phyloP scores from a whole-genome alignment of 1,140 invertebrate genomes.

The Listronotus oregonensis region DNA sequence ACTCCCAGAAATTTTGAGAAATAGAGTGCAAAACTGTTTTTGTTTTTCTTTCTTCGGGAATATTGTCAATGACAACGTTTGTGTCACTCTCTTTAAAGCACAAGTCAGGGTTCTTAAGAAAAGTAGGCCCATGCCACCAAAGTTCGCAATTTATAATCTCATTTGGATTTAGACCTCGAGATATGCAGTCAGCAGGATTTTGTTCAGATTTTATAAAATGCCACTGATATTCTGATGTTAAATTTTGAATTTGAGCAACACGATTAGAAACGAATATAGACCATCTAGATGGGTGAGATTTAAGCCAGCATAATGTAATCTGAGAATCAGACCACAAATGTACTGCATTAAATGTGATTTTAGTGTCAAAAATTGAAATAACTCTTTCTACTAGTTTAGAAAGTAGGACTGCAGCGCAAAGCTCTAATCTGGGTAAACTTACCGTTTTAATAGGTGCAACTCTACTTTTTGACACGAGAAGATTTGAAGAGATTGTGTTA shows the following conservation, averaged over 20 bases:
- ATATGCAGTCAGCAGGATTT: conserved; percentile 58
- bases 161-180: conserved; percentile 49
- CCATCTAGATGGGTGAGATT: conserved; percentile 44
- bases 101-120: conserved; percentile 23
- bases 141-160: conserved; percentile 36
- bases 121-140: conserved; percentile 49
- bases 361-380: conserved; percentile 38
- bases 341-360: conserved; percentile 33
- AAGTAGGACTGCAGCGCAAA: conserved; percentile 16
- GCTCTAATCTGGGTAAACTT: conserved; percentile 1
- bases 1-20: too few species aligned
- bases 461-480: too few species aligned
- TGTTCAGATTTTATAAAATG: conserved; percentile 52
- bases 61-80: too few species aligned
- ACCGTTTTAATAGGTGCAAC: too few species aligned
- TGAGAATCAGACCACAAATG: conserved; percentile 55
- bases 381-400: conserved; percentile 10
- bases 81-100: too few species aligned
- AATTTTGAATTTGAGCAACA: conserved; percentile 44
- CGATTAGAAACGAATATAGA: conserved; percentile 55
- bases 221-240: conserved; percentile 15
- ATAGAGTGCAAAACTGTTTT: too few species aligned
- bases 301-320: conserved; percentile 55
- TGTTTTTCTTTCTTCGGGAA: too few species aligned
- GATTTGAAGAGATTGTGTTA: too few species aligned